phyloP scores from a whole-genome alignment of 2,797 vertebrate genomes.

The Coregonus sp. region DNA sequence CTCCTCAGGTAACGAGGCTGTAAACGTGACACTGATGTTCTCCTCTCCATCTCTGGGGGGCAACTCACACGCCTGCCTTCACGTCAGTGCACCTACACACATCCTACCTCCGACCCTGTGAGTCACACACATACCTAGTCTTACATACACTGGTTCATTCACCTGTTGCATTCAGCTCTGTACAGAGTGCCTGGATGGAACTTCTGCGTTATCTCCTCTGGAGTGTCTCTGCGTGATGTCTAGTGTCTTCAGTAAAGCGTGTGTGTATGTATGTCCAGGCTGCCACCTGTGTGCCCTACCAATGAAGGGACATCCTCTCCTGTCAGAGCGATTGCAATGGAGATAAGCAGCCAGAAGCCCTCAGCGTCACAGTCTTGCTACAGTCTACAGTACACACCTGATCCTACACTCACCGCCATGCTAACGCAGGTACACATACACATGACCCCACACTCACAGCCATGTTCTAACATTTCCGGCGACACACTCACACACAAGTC shows the following conservation, averaged over 20 bases:
- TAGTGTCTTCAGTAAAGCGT: background rate
- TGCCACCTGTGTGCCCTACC: constrained; percentile 62
- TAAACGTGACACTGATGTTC: constrained; percentile 55
- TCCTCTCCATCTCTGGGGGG: constrained; percentile 53
- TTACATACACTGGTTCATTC: background rate
- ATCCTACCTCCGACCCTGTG: constrained; percentile 71
- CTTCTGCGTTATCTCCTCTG: background rate
- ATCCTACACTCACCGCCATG: constrained; percentile 72
- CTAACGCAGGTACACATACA: constrained; percentile 68
- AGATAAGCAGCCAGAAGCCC: constrained; percentile 33
- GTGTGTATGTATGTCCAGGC: constrained; percentile 48
- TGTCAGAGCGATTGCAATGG: constrained; percentile 43
- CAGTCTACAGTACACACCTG: constrained; percentile 60
- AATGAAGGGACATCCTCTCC: constrained; percentile 43
- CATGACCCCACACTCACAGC: background rate
- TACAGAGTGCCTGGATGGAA: background rate
- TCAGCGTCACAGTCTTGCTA: constrained; percentile 63
- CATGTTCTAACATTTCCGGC: background rate
- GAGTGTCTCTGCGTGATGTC: background rate
- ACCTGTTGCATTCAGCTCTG: background rate
- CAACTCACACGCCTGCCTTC: constrained; percentile 68
- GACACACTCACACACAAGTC: background rate
- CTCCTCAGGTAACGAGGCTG: constrained; percentile 49
- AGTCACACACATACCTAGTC: constrained; percentile 43
- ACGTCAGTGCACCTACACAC: constrained; percentile 61